These are phyloP conservation scores for Oegoconia quadripuncta DNA, from an alignment of 2,888 invertebrate genomes.

Conservation along the genomic window DNA sequence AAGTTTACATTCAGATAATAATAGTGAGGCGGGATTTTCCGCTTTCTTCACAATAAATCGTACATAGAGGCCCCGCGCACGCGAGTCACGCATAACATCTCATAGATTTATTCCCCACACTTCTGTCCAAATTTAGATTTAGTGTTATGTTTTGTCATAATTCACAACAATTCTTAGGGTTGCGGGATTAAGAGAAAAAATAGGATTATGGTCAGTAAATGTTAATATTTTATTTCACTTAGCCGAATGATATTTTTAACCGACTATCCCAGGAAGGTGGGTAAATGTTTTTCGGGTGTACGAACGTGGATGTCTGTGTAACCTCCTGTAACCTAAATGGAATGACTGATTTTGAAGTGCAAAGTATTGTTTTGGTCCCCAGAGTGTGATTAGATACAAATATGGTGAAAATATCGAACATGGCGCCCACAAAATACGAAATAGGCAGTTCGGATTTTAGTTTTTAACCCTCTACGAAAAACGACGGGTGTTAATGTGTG, in stretches of 20 bases:
- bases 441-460: no score
- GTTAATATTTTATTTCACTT: conserved; percentile 16
- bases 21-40: conserved; percentile 40
- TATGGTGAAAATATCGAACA: no score
- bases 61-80: conserved; percentile 62
- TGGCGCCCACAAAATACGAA: no score
- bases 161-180: conserved; percentile 42
- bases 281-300: no score
- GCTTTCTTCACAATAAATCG: conserved; percentile 68
- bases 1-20: conserved; percentile 2
- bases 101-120: conserved; percentile 73
- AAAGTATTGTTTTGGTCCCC: no score
- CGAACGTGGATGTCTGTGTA: no score
- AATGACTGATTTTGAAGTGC: no score
- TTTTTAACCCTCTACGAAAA: no score
- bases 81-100: conserved; percentile 75
- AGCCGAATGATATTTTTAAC: background rate
- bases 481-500: no score
- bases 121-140: conserved; percentile 77
- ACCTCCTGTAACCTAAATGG: no score
- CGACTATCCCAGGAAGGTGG: no score
- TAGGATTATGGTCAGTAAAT: conserved; percentile 17
- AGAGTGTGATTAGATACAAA: no score
- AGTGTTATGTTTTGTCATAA: conserved; percentile 68
- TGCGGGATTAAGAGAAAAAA: conserved; percentile 43